phyloP scores from a whole-genome alignment of 2,888 invertebrate genomes.

The Lasioglossum malachurum region DNA sequence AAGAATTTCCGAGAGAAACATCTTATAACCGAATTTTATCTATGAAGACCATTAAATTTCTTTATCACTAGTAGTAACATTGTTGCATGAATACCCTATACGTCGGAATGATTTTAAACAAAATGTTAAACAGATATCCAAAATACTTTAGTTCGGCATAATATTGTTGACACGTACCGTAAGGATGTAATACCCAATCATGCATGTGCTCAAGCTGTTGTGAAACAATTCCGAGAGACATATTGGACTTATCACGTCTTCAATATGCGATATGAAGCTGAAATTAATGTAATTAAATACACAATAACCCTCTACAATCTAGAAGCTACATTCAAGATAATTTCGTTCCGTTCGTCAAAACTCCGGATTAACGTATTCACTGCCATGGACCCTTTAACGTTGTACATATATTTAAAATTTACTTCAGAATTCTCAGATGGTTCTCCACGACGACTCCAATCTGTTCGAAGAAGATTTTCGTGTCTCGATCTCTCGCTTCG shows the following conservation, averaged over 20 bases:
- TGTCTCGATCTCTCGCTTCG: not conserved
- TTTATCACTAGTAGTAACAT: not conserved
- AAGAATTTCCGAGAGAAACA: not conserved
- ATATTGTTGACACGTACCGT: conserved; percentile 51
- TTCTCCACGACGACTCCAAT: conserved; percentile 61
- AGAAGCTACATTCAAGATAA: not conserved
- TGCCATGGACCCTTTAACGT: not conserved
- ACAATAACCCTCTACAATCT: not conserved
- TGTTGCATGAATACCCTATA: not conserved
- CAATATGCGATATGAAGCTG: conserved; percentile 76
- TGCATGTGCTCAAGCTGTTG: conserved; percentile 71
- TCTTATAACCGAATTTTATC: not conserved
- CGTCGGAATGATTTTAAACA: not conserved
- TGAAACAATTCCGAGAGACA: conserved; percentile 79
- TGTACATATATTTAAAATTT: not conserved
- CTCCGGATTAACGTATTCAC: not conserved
- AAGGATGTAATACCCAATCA: conserved; percentile 58
- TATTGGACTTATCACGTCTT: conserved; percentile 73
- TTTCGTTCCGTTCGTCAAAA: not conserved
- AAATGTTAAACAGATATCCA: not conserved
- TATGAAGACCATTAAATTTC: not conserved
- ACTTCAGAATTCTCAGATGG: conserved; percentile 63
- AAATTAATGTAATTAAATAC: conserved; percentile 19
- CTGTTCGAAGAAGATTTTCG: not conserved
- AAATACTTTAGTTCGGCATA: not conserved